Evolutionary conservation across 2,113 vertebrate genomes (phyloP).

Genomic region (Illadopsis cleaveri): DNA sequence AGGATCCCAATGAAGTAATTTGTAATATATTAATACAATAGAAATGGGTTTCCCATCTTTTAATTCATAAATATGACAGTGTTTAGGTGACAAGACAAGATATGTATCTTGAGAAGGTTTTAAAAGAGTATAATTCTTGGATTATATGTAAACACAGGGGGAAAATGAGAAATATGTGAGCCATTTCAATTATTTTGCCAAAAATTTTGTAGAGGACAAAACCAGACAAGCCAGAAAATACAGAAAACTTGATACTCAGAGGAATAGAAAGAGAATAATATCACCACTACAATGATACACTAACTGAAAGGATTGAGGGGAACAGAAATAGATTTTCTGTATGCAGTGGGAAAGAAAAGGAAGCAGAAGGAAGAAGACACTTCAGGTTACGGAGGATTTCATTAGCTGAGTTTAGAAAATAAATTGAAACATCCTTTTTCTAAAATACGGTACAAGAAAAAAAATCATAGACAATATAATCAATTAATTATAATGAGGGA

Average conservation of each 20-base stretch:
- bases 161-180: neutral
- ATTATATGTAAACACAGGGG: neutral
- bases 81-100: neutral
- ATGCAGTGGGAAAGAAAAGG: neutral
- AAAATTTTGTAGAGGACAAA: neutral
- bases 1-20: neutral
- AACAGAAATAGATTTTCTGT: neutral
- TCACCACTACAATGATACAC: accelerated
- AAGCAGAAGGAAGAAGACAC: neutral
- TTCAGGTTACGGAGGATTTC: neutral
- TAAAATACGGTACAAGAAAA: neutral
- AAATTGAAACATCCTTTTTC: accelerated
- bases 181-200: neutral
- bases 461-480: neutral
- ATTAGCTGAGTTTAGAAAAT: neutral
- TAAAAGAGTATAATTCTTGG: neutral
- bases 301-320: neutral
- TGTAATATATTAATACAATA: neutral
- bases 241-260: neutral
- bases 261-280: neutral
- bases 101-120: neutral
- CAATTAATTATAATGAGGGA: neutral
- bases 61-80: neutral
- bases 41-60: neutral
- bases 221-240: neutral